Evolutionary conservation across 2,888 invertebrate species (phyloP), one percentile per base, ranked within the genome.

Genomic region (Shargacucullia verbasci): DNA sequence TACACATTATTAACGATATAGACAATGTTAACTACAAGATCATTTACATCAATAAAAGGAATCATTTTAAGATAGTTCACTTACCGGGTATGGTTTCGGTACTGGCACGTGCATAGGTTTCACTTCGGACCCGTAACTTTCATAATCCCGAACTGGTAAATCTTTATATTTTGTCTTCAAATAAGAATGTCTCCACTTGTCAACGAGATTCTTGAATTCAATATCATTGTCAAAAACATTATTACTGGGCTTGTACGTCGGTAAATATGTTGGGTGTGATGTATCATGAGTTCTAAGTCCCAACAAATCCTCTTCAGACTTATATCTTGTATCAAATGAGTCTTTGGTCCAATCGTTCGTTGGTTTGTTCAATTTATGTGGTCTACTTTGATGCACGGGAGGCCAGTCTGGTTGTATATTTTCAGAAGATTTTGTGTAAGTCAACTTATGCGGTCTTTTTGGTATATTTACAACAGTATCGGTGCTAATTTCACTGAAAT

Each of bases 1-100:
- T 81, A 82, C 80, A 79, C 78, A 78, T 73, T 63, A 73, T 64
- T 73, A 71, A 59, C 60, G 62, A 64, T 52, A 60, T 58, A 67
- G 60, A 52, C 64, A 62, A 57, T 50, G 65, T 75, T 69, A 70
- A 67, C 62, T 68, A 58, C 62, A 61, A 62, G 67, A 59, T 65
- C 11, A 56, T 56, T 48, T 34, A 61, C 55, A 56, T 43, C 25
- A 40, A 49, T 31, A 48, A 15, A 0, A 49, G 55, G 59, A 65
- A 31, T 65, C 25, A 66, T 46, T 35, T 47, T 43, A 49, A 37
- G 11, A 10, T 10, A 14, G 44, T 14, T 41, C 12, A 81, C 93
- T 93, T 83, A 94, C 94, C 84, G 91, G 84, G 79, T 92, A 93
- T 38, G 92, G 92, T 76, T 88, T 92, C 48, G 91, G 86, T 70